Evolutionary conservation across 2,888 invertebrate genomes (phyloP).

Genomic region (Diploptera punctata): DNA sequence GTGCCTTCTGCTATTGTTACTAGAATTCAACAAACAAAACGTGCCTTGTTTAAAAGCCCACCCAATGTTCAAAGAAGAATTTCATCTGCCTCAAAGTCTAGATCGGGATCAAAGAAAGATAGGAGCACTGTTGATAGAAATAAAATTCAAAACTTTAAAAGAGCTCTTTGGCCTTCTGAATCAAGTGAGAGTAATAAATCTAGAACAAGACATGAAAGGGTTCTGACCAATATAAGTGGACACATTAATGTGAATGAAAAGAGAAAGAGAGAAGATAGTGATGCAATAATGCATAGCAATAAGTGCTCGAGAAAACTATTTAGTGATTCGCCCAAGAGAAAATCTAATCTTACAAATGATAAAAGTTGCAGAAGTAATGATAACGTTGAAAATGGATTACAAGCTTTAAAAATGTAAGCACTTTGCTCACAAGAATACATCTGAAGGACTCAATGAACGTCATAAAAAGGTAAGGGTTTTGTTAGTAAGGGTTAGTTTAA

Average conservation of each 20-base stretch:
- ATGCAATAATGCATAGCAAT: background rate
- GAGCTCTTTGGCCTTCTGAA: conserved; percentile 59
- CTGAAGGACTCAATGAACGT: background rate
- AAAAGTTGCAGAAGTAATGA: no score
- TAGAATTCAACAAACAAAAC: conserved; percentile 54
- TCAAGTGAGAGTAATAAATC: background rate
- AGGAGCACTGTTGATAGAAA: conserved; percentile 1
- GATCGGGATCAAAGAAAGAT: conserved; percentile 46
- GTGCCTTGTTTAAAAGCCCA: conserved; percentile 79
- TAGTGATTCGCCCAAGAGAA: no score
- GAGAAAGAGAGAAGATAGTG: conserved; percentile 2
- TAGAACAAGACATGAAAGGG: background rate
- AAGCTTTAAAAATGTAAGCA: background rate
- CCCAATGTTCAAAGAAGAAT: conserved; percentile 52
- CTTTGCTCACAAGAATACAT: background rate
- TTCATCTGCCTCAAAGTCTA: conserved; percentile 57
- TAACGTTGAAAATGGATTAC: background rate
- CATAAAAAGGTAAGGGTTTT: conserved; percentile 19
- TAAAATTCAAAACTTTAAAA: conserved; percentile 61
- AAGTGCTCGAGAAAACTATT: background rate
- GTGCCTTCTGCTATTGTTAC: background rate
- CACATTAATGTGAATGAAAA: background rate
- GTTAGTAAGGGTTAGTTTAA: no score
- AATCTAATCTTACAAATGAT: no score
- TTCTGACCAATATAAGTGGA: conserved; percentile 3